Evolutionary conservation across 35 echinoderm and acorn worm genomes (phyloP).

Genomic region (Strongylocentrotus purpuratus): DNA sequence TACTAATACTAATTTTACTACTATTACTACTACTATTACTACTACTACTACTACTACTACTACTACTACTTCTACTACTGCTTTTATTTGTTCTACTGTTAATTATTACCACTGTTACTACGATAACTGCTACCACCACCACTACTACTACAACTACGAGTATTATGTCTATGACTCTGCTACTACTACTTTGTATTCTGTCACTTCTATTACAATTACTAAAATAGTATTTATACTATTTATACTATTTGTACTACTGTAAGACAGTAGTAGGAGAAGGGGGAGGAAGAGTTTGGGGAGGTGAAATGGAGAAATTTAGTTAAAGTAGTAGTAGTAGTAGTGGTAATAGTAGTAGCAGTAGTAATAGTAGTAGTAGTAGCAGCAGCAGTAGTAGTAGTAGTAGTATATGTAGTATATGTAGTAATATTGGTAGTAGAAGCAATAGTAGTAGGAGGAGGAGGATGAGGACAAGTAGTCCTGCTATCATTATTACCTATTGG

Average conservation of each 20-base stretch:
- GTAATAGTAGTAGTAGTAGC: too few relatives aligned
- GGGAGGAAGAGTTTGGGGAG: too few relatives aligned
- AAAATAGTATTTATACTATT: neutral
- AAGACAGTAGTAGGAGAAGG: too few relatives aligned
- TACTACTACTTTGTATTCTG: neutral
- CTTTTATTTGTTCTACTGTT: neutral
- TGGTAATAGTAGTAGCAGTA: too few relatives aligned
- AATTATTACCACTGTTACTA: neutral
- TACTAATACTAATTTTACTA: constrained; percentile 23
- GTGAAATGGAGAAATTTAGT: too few relatives aligned
- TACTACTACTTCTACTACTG: neutral
- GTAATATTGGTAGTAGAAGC: too few relatives aligned
- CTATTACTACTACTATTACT: neutral
- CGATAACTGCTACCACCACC: neutral
- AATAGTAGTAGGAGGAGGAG: too few relatives aligned
- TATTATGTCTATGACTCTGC: neutral
- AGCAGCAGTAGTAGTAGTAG: too few relatives aligned
- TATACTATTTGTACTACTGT: neutral
- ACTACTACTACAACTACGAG: neutral
- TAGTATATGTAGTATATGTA: too few relatives aligned
- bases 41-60: neutral
- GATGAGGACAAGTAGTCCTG: too few relatives aligned
- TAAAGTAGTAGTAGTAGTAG: too few relatives aligned
- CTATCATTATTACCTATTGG: too few relatives aligned
- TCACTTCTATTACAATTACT: neutral